Evolutionary conservation across 2,888 invertebrate genomes (phyloP).

Genomic region (Rhynchonema sp.): DNA sequence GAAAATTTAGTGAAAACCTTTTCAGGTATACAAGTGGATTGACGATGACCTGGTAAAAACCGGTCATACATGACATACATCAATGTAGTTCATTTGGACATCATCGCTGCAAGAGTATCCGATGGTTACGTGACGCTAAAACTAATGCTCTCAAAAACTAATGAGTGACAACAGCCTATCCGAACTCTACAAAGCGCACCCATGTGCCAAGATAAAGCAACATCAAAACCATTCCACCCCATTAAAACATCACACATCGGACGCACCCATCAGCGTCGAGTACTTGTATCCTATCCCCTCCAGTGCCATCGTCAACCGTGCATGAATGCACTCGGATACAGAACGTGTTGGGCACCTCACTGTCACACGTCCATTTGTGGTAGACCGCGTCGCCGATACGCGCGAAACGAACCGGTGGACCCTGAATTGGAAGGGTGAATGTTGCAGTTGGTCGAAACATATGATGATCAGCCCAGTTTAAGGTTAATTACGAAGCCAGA

Average conservation of each 20-base stretch:
- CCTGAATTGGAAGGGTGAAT: background rate
- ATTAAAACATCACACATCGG: too few species aligned
- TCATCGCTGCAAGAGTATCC: too few species aligned
- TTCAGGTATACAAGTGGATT: too few species aligned
- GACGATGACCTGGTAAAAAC: too few species aligned
- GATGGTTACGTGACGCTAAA: too few species aligned
- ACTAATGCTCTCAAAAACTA: too few species aligned
- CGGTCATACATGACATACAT: too few species aligned
- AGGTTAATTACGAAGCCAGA: background rate
- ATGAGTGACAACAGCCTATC: too few species aligned
- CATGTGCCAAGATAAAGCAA: background rate
- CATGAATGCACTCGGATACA: constrained; percentile 8
- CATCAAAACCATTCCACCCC: background rate
- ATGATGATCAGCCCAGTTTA: background rate
- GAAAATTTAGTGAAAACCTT: too few species aligned
- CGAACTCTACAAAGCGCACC: too few species aligned
- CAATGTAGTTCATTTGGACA: too few species aligned
- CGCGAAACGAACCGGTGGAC: constrained; percentile 4
- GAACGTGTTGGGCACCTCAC: constrained; percentile 3
- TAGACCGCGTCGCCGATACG: constrained; percentile 5
- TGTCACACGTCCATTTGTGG: constrained; percentile 2
- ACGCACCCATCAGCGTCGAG: background rate
- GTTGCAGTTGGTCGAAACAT: background rate
- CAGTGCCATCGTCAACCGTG: constrained; percentile 2
- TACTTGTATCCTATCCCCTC: background rate